Percentiles rank a stretch among this genome's conserved stretches.
Conservation (phyloP, 1,140 invertebrate species). For the Tetragonula clypearis region DNA sequence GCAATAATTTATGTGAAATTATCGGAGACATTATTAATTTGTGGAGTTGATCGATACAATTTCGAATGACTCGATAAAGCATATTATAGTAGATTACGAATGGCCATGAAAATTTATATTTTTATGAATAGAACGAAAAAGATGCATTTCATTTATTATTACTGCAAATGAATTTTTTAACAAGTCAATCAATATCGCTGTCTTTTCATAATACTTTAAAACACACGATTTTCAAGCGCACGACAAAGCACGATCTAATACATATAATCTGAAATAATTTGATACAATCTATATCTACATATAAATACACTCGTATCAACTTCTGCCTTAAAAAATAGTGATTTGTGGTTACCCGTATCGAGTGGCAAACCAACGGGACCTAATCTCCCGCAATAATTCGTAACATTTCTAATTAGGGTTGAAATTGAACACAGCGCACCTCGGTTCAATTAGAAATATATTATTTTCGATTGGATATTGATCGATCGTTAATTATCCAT, state of each 20-base stretch:
- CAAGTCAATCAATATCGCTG: too few species aligned
- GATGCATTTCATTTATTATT: too few species aligned
- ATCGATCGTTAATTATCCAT: conserved; percentile 14
- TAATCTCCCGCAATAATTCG: not conserved
- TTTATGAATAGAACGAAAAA: too few species aligned
- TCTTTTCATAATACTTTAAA: too few species aligned
- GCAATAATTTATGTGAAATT: not conserved
- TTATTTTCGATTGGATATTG: conserved; percentile 12
- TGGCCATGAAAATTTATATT: too few species aligned
- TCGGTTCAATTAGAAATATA: conserved; percentile 19
- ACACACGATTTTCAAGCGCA: too few species aligned
- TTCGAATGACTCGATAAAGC: too few species aligned
- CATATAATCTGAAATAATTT: not conserved
- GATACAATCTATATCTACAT: not conserved
- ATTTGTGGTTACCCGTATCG: too few species aligned
- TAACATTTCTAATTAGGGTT: conserved; percentile 14
- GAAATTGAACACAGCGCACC: not conserved
- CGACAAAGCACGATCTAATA: too few species aligned
- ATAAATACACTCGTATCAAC: not conserved
- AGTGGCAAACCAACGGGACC: not conserved
- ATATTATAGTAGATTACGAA: too few species aligned
- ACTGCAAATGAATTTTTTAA: too few species aligned
- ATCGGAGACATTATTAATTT: not conserved
- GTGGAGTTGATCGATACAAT: too few species aligned
- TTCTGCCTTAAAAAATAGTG: not conserved